These are phyloP conservation scores for Slavum lentiscoides DNA, from an alignment of 2,888 invertebrate species.

Conservation along the genomic window DNA sequence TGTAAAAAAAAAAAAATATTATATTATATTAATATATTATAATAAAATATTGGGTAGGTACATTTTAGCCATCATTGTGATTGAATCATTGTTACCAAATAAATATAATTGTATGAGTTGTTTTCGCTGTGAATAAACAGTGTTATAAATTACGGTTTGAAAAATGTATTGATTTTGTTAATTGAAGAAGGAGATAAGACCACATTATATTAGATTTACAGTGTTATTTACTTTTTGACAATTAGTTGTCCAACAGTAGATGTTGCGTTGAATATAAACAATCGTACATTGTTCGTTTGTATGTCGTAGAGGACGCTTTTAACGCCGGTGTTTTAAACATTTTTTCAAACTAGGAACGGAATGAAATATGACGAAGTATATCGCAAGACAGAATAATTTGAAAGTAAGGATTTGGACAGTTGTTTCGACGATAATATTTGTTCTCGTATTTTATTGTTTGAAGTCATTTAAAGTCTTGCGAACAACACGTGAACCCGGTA, in stretches of 20 bases:
- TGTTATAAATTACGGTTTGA: background rate
- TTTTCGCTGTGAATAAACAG: background rate
- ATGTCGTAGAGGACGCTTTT: background rate
- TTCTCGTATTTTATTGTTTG: slow-evolving; percentile 28
- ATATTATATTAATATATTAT: background rate
- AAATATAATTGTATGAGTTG: background rate
- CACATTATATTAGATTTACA: background rate
- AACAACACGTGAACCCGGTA: background rate
- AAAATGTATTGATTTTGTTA: background rate
- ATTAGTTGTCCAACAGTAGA: background rate
- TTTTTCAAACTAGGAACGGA: slow-evolving; percentile 1
- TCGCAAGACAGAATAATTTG: background rate
- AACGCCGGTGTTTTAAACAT: background rate
- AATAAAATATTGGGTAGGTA: background rate
- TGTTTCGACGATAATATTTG: background rate
- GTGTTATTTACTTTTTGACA: background rate
- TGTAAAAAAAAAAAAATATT: no score
- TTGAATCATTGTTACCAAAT: background rate
- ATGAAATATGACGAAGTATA: slow-evolving; percentile 15
- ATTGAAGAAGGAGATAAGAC: no score
- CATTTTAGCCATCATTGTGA: background rate
- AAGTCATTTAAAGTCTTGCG: background rate
- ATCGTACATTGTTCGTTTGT: background rate
- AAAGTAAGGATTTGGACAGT: background rate
- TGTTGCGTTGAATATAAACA: background rate